Base-by-base conservation (phyloP, 2,113 vertebrate genomes). In the Isichthys henryi region DNA sequence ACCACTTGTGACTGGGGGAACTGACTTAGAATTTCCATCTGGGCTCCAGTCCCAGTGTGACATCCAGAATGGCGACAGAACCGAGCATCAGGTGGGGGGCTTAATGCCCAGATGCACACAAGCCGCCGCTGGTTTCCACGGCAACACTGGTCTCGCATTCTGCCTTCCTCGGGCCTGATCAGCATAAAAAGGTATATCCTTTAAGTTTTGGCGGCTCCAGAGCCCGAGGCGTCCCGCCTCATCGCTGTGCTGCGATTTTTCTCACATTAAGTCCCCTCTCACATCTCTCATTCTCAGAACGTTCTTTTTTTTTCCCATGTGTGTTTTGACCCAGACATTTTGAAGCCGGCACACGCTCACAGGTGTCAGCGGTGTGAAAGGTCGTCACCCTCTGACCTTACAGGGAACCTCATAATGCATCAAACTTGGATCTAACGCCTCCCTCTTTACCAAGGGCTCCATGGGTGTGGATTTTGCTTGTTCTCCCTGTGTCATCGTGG, bases 11-110 rank as follows among this genome's bases (percentile, higher is more conserved):
- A n/a, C 43, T 88, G 39, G 87, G 19, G 66, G 23, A 62, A 4
- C 58, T n/a, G 8, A 43, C 87, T 88, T n/a, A 31, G 87, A 66
- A 62, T 50, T 77, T 17, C 88, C 88, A 88, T 48, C 66, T 77
- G 88, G 66, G n/a, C 46, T 86, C 83, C 83, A 86, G 21, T 27
- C 23, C 83, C 45, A n/a, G 83, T 46, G 45, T 31, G 83, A 49
- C n/a, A 50, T 13, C 23, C 23, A 48, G 83, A 84, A 48, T 3
- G 5, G 39, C n/a, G 82, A 86, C 48, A 3, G 46, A 50, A 86
- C 83, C 4, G 19, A 48, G 23, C 45, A 19, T 86, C 83, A 48
- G 83, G 19, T 49, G 43, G 8, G 43, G 45, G 1, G 11, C 83
- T 19, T 23, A 80, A 50, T 11, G 1, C n/a, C n/a, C 46, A n/a